Evolutionary conservation across 2,797 vertebrate genomes (phyloP).

Genomic region (Glossophaga mutica): DNA sequence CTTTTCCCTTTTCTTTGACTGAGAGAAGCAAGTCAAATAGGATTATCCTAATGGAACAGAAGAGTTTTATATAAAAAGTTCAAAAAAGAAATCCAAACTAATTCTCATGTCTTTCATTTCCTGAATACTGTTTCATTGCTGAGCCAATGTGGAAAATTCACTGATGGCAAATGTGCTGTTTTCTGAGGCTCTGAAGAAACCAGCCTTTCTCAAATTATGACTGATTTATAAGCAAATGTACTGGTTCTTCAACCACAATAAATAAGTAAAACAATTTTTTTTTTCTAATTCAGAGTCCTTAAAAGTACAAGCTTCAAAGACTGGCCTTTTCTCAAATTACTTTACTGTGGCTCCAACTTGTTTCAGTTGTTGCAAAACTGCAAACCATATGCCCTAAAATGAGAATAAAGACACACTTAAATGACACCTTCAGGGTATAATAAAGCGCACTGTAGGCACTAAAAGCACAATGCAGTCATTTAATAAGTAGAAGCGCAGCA

Average conservation of each 20-base stretch:
- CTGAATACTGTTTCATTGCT: conserved; percentile 56
- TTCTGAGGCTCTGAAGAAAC: conserved; percentile 50
- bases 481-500: neutral
- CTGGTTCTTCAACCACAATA: conserved; percentile 51
- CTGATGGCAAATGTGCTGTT: conserved; percentile 23
- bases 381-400: conserved; percentile 33
- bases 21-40: conserved; percentile 73
- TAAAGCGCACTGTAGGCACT: neutral
- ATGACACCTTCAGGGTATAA: neutral
- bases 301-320: conserved; percentile 61
- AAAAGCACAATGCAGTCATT: neutral
- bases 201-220: conserved; percentile 51
- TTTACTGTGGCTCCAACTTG: conserved; percentile 13
- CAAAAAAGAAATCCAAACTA: conserved; percentile 65
- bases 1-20: conserved; percentile 66
- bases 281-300: conserved; percentile 44
- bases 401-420: neutral
- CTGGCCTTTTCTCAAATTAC: conserved; percentile 23
- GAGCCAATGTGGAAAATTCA: conserved; percentile 51
- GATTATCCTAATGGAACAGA: conserved; percentile 77
- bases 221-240: conserved; percentile 64
- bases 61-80: conserved; percentile 74
- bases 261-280: conserved; percentile 48
- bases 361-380: conserved; percentile 41
- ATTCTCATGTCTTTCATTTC: conserved; percentile 64